Evolutionary conservation across 2,113 vertebrate species (phyloP).

Genomic region (Pelodiscus sinensis): DNA sequence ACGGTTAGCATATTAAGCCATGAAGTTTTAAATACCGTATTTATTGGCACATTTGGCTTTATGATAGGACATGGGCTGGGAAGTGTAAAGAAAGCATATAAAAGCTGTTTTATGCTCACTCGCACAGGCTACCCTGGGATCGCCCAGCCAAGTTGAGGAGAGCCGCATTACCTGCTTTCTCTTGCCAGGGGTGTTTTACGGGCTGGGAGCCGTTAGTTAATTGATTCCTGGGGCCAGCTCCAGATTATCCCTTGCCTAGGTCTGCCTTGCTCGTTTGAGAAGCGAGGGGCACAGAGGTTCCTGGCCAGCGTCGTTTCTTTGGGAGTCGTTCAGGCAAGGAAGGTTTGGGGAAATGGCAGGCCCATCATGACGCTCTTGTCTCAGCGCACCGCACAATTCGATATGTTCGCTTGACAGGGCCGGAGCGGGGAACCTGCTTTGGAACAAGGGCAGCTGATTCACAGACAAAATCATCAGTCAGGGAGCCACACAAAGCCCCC

Average conservation of each 20-base stretch:
- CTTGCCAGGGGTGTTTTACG: neutral
- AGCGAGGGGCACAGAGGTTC: neutral
- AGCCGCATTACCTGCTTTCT: neutral
- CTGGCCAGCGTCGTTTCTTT: neutral
- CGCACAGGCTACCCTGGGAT: neutral
- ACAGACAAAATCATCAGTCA: too few species aligned
- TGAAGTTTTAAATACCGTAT: conserved; percentile 20
- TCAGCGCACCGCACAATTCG: neutral
- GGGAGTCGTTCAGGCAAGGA: neutral
- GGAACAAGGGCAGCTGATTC: too few species aligned
- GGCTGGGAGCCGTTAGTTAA: neutral
- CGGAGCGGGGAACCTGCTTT: too few species aligned
- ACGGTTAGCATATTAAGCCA: neutral
- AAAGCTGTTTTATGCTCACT: neutral
- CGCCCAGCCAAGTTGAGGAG: neutral
- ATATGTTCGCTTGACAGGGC: neutral
- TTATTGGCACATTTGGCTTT: conserved; percentile 23
- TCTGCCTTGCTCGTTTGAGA: neutral
- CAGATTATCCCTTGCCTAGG: neutral
- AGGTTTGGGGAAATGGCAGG: neutral
- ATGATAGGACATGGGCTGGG: conserved; percentile 29
- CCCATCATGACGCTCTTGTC: neutral
- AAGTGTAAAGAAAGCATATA: conserved; percentile 35
- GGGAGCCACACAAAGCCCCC: too few species aligned
- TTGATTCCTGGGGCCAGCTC: neutral